These are phyloP conservation scores for Plagodis pulveraria DNA, from an alignment of 2,888 invertebrate species.

Conservation along the genomic window DNA sequence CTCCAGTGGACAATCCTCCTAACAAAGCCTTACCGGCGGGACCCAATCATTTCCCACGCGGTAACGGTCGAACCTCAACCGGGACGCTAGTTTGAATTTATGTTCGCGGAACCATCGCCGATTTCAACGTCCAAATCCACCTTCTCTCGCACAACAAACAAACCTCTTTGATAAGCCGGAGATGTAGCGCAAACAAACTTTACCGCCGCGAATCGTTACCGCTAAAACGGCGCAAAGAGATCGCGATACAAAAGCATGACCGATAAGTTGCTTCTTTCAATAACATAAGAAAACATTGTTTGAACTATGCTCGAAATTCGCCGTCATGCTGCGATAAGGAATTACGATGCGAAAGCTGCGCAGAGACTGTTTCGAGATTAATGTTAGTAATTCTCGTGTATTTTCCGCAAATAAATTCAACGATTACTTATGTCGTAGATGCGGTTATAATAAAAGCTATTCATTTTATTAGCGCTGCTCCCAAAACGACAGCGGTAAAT, in stretches of 20 bases:
- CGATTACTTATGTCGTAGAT: conserved; percentile 25
- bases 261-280: conserved; percentile 79
- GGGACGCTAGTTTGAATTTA: conserved; percentile 77
- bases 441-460: conserved; percentile 38
- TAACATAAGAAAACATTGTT: conserved; percentile 79
- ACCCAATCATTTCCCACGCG: conserved; percentile 83
- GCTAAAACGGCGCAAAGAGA: conserved; percentile 67
- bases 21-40: conserved; percentile 79
- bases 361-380: conserved; percentile 31
- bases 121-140: conserved; percentile 64
- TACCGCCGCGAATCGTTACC: conserved; percentile 46
- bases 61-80: conserved; percentile 78
- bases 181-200: conserved; percentile 62
- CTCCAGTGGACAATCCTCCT: conserved; percentile 82
- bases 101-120: conserved; percentile 67
- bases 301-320: conserved; percentile 68
- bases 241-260: conserved; percentile 81
- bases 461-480: conserved; percentile 42
- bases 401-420: conserved; percentile 28
- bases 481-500: conserved; percentile 46
- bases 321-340: conserved; percentile 61
- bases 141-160: conserved; percentile 50
- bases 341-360: conserved; percentile 33
- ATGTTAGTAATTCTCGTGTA: conserved; percentile 24
- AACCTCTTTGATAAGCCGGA: conserved; percentile 54